Evolutionary conservation across 2,888 invertebrate genomes (phyloP), one percentile per base, ranked within the genome.

Genomic region (Stegana nigrithorax): DNA sequence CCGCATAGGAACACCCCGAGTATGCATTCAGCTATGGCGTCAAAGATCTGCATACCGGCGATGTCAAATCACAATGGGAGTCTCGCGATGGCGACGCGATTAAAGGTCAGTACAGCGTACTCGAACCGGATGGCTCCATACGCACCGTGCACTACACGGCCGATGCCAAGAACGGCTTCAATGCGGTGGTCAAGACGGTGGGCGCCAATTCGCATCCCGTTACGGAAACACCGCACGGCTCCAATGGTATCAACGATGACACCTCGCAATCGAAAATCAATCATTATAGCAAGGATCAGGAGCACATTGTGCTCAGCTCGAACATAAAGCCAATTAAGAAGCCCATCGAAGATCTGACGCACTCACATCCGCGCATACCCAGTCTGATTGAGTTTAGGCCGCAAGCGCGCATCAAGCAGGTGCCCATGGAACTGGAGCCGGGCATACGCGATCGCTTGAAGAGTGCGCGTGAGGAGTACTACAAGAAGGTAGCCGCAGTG

Each of bases 81-180:
- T 88, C 88, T 23, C 86, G 88, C 55, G 87, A 88, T 55, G 88
- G 87, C 1, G 87, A 87, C 64, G 82, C 84, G 0, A 86, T 89
- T 12, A 87, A 86, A 66, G 89, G 89, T 0, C 88, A 86, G 50
- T 92, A 92, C 80, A 91, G 91, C 72, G 86, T 91, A 19, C 80
- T 91, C 55, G 91, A 91, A 81, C 89, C 91, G 36, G 91, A 91
- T 75, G 91, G 91, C 53, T 87, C 88, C 5, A 85, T 88, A 63
- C 84, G 89, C 55, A 86, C 87, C 0, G 89, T 89, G 1, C 87
- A 88, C 64, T 89, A 89, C 63, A 89, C 88, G 2, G 89, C 89
- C 0, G 89, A 88, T 72, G 84, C 86, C 25, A 86, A 88, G 62
- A 84, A 83, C 61, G 89, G 89, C 2, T 89, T 89, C 69, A 88